A percentile compares a stretch with the other conserved stretches of the same genome.
Conservation (phyloP, 2,113 vertebrate genomes). For the Gallinago jamesoni region DNA sequence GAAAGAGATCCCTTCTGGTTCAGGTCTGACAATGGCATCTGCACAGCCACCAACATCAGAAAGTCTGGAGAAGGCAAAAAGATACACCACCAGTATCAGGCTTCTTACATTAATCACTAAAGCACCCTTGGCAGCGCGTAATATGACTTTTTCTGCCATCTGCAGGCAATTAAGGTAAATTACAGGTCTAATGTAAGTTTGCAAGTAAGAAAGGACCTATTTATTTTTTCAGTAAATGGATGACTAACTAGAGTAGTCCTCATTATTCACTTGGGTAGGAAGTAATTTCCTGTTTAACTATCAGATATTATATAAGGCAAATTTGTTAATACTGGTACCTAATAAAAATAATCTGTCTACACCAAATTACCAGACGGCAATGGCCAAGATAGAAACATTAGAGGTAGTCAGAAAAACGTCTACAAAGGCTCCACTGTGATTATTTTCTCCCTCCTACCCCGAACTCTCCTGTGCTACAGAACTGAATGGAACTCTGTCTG, state of each 20-base stretch:
- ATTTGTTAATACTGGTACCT: conserved; percentile 47
- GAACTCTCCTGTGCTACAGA: conserved; percentile 54
- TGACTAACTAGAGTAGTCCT: conserved; percentile 46
- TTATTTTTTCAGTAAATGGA: conserved; percentile 44
- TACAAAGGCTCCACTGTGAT: conserved; percentile 58
- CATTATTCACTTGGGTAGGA: conserved; percentile 66
- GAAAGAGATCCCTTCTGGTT: background rate
- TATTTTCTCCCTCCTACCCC: conserved; percentile 37
- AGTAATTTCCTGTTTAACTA: conserved; percentile 72
- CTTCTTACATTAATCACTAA: background rate
- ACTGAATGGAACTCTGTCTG: conserved; percentile 70
- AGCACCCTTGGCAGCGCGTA: background rate
- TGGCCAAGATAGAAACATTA: conserved; percentile 14
- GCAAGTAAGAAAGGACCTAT: conserved; percentile 17
- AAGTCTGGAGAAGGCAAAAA: background rate
- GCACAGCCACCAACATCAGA: background rate
- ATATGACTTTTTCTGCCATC: conserved; percentile 58
- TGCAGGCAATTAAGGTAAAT: conserved; percentile 54
- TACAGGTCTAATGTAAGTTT: background rate
- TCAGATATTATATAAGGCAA: conserved; percentile 58
- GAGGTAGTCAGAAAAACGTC: background rate
- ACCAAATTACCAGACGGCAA: conserved; percentile 36
- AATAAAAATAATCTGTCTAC: conserved; percentile 67
- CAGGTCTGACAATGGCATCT: background rate
- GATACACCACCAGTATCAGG: too few species aligned